Evolutionary conservation across 2,113 vertebrate genomes (phyloP).

Genomic region (Ceyx margarethae): DNA sequence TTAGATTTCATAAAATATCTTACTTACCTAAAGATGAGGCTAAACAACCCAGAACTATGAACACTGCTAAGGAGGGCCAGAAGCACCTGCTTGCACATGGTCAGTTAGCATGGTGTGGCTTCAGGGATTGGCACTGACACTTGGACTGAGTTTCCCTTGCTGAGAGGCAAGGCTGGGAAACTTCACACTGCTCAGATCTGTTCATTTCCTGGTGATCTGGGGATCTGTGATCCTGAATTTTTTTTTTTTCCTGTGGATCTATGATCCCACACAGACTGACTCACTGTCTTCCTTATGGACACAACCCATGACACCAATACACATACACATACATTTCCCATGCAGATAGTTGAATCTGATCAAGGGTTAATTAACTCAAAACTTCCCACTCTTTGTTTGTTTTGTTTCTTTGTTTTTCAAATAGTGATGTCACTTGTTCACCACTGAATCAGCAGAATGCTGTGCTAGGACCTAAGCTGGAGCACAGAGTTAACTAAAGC

Average conservation of each 20-base stretch:
- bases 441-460: background rate
- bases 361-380: background rate
- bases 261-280: background rate
- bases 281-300: background rate
- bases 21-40: background rate
- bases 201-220: background rate
- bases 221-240: too few relatives aligned
- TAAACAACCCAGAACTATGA: background rate
- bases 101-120: background rate
- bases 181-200: background rate
- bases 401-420: background rate
- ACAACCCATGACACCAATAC: background rate
- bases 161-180: background rate
- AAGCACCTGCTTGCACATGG: background rate
- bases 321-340: background rate
- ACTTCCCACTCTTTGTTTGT: background rate
- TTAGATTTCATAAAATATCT: background rate
- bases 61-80: background rate
- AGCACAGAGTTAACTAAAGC: background rate
- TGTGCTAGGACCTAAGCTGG: background rate
- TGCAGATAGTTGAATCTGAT: background rate
- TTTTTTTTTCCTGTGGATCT: too few relatives aligned
- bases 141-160: background rate
- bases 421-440: background rate
- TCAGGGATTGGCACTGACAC: background rate